Evolutionary conservation across 1,140 invertebrate species (phyloP), one percentile per base, ranked within the genome.

Genomic region (Drosophila mayri): DNA sequence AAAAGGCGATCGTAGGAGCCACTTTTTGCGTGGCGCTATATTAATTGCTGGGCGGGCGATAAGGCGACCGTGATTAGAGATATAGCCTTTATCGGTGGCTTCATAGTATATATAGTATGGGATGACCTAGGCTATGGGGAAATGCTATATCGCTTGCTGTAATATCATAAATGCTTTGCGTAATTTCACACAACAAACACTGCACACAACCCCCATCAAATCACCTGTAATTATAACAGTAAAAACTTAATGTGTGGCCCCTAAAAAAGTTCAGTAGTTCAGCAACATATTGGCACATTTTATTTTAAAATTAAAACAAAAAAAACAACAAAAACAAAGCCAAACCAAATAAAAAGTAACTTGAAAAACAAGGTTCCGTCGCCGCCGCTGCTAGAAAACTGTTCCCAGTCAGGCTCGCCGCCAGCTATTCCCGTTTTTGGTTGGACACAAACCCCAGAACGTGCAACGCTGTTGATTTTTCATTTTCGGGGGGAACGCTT

Each of bases 211-310:
- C 46, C 25, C 32, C 22, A 58, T 44, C 44, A 37, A 35, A 38
- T 38, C 37, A 41, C 37, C 32, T 44, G 37, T 41, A 71, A 22
- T 75, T 82, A 86, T 76, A 80, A 87, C 83, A 87, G 83, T 87
- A 87, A 87, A 85, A 82, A 88, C 66, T 83, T 87, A 88, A 83
- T 79, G 66, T 79, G 74, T 79, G 74, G 62, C 46, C 52, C 6
- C 8, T 28, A 25, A 25, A 47, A 74, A 32, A 72, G 68, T 62
- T 62, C 16, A 44, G 58, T 44, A 43, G 30, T 55, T 54, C 52
- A 55, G 28, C 43, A 64, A 75, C 44, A 43, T 35, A 60, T 60
- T 77, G 73, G 63, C 55, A 76, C 73, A 61, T 44, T 59, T 28
- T 55, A 76, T 65, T 38, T 47, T 32, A 59, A 30, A 44, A 11